These are phyloP conservation scores for Nephrotoma appendiculata DNA, from an alignment of 2,888 invertebrate genomes.

Conservation along the genomic window DNA sequence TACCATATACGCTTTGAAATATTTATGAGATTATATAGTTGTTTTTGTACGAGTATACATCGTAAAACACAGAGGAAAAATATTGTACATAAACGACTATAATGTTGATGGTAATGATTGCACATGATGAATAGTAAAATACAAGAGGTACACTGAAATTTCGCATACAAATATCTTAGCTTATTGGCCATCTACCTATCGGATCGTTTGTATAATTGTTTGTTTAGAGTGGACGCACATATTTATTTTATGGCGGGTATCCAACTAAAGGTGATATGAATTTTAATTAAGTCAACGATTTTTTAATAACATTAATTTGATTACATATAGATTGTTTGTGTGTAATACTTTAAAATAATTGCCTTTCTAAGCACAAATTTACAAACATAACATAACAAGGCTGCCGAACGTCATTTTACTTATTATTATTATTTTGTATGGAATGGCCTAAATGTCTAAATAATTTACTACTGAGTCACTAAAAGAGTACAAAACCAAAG, in stretches of 20 bases:
- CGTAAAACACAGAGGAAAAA: neutral
- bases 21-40: neutral
- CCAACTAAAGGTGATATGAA: neutral
- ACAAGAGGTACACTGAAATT: neutral
- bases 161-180: neutral
- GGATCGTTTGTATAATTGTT: neutral
- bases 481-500: too few species aligned
- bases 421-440: too few species aligned
- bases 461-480: too few species aligned
- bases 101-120: neutral
- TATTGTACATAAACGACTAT: neutral
- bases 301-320: too few species aligned
- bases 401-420: too few species aligned
- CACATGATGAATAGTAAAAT: neutral
- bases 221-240: neutral
- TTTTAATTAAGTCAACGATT: neutral
- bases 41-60: neutral
- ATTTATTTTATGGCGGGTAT: neutral
- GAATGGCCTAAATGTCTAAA: too few species aligned
- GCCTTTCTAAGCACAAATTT: too few species aligned
- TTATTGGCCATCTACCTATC: neutral
- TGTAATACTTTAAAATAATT: too few species aligned
- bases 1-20: neutral
- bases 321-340: too few species aligned
- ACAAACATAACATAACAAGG: too few species aligned